A percentile compares a stretch with the other conserved stretches of the same genome.
Evolutionary conservation across 2,113 vertebrate genomes (phyloP).

Genomic region (Crotalus viridis): DNA sequence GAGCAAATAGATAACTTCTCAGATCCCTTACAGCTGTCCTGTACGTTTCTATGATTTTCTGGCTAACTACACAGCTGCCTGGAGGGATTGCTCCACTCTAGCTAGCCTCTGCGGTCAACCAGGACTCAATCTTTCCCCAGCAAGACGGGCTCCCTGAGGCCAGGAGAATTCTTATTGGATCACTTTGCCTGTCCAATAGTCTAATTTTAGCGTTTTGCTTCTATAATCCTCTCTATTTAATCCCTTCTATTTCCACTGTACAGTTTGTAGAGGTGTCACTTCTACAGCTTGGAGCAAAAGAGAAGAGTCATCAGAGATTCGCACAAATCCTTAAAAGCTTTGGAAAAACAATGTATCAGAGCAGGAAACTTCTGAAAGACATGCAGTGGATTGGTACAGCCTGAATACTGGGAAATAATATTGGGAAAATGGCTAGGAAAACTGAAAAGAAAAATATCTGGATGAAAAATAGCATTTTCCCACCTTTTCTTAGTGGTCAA

Average conservation of each 20-base stretch:
- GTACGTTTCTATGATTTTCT: background rate
- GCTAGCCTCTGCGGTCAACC: background rate
- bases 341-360: background rate
- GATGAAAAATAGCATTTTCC: background rate
- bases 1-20: background rate
- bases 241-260: background rate
- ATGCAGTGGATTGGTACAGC: background rate
- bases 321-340: background rate
- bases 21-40: background rate
- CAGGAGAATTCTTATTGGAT: background rate
- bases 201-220: background rate
- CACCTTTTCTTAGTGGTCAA: background rate
- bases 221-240: background rate
- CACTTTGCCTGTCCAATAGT: background rate
- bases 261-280: background rate
- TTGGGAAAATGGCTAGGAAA: background rate
- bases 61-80: background rate
- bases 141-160: background rate
- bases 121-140: background rate
- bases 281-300: background rate
- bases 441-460: background rate
- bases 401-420: background rate
- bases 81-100: background rate
- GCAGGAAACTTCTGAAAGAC: background rate
- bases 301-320: background rate